Conservation (phyloP, 2,888 invertebrate species). For the Drosophila sordidula region DNA sequence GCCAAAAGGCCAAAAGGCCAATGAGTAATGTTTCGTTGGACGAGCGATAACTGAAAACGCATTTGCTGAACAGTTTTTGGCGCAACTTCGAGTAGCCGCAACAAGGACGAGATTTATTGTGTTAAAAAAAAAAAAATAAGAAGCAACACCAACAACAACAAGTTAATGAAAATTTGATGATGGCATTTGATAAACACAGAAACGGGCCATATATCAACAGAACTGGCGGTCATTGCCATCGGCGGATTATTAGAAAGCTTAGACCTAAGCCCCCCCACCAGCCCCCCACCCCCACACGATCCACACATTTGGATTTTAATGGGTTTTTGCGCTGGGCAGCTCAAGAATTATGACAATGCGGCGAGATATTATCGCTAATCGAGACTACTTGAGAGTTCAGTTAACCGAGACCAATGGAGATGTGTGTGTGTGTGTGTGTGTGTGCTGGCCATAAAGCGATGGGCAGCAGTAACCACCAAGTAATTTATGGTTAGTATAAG, state of each 20-base stretch:
- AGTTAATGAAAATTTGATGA: constrained; percentile 81
- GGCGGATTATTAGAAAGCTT: constrained; percentile 69
- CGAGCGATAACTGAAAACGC: constrained; percentile 33
- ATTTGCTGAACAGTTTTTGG: constrained; percentile 16
- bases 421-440: constrained; percentile 6
- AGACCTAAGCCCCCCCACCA: constrained; percentile 4
- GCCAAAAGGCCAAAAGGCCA: constrained; percentile 25
- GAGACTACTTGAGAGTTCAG: constrained; percentile 75
- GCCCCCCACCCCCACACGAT: background rate
- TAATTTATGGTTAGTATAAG: constrained; percentile 72
- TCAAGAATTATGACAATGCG: constrained; percentile 79
- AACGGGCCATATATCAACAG: constrained; percentile 64
- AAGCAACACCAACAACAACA: constrained; percentile 42
- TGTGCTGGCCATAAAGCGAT: constrained; percentile 24
- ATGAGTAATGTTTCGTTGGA: constrained; percentile 11
- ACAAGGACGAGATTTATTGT: constrained; percentile 65
- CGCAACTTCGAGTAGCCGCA: constrained; percentile 24
- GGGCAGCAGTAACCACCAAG: constrained; percentile 40
- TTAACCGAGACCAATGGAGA: constrained; percentile 71
- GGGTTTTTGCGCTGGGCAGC: constrained; percentile 66
- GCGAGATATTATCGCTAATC: constrained; percentile 78
- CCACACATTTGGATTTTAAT: constrained; percentile 65
- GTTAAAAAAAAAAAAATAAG: constrained; percentile 23
- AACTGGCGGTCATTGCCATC: constrained; percentile 61
- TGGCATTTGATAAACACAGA: constrained; percentile 74